Percentiles rank a stretch among this genome's conserved stretches.
phyloP scores from a whole-genome alignment of 2,113 vertebrate species.

The Engystomops pustulosus region DNA sequence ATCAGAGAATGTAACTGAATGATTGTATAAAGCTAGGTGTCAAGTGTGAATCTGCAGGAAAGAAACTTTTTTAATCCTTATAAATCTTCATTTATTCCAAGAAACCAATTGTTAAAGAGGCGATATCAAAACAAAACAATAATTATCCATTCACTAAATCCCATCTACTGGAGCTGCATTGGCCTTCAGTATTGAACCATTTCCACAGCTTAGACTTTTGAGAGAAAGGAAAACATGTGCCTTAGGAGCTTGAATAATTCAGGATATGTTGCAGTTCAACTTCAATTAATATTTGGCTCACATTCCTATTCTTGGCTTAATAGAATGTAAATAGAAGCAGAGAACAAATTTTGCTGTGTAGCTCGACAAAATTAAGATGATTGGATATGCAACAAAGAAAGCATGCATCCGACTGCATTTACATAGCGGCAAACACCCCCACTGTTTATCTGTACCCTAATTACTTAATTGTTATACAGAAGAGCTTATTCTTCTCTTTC shows the following conservation, averaged over 20 bases:
- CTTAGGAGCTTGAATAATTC: constrained; percentile 56
- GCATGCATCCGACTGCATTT: constrained; percentile 48
- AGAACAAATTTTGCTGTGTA: constrained; percentile 52
- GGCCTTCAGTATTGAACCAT: not conserved
- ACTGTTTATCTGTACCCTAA: constrained; percentile 57
- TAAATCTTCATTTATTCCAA: not conserved
- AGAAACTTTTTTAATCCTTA: too few species aligned
- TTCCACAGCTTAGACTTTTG: constrained; percentile 20
- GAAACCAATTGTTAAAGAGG: not conserved
- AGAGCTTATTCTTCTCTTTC: constrained; percentile 47
- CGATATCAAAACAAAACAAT: not conserved
- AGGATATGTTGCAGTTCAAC: constrained; percentile 56
- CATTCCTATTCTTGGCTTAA: constrained; percentile 57
- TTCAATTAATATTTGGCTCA: constrained; percentile 58
- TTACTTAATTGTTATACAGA: constrained; percentile 57
- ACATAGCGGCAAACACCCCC: constrained; percentile 49
- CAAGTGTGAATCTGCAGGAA: too few species aligned
- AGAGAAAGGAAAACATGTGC: constrained; percentile 33
- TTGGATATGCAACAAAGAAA: constrained; percentile 55
- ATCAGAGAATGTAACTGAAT: too few species aligned
- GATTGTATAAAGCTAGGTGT: too few species aligned
- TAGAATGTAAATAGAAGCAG: constrained; percentile 58
- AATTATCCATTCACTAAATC: not conserved
- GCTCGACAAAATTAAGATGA: constrained; percentile 58
- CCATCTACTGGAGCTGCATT: not conserved